phyloP scores from a whole-genome alignment of 2,797 vertebrate genomes.

The Mus spretus region DNA sequence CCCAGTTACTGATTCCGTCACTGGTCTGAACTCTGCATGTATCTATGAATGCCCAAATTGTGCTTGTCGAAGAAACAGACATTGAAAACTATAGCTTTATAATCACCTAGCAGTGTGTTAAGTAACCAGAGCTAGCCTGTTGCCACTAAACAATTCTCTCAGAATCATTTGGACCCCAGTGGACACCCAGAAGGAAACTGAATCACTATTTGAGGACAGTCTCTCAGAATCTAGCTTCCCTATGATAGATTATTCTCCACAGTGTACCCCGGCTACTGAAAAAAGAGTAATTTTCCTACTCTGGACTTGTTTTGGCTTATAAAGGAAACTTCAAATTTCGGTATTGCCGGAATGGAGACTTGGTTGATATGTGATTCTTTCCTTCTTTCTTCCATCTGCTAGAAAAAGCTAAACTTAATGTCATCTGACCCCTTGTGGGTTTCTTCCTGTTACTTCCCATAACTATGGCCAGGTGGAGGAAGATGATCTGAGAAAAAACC shows the following conservation, averaged over 20 bases:
- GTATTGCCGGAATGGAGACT: not conserved
- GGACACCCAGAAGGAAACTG: not conserved
- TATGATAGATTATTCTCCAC: not conserved
- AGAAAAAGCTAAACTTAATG: not conserved
- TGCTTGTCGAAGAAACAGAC: not conserved
- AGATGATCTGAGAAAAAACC: slow-evolving; percentile 24
- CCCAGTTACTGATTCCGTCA: not conserved
- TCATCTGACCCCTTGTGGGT: not conserved
- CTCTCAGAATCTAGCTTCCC: not conserved
- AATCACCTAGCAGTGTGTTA: not conserved
- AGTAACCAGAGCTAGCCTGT: not conserved
- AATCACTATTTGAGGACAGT: not conserved
- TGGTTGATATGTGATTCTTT: not conserved
- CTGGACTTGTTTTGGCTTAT: not conserved
- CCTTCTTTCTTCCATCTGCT: not conserved
- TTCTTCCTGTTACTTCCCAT: not conserved
- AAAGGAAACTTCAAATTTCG: not conserved
- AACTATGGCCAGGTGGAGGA: not conserved
- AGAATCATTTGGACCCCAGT: no score
- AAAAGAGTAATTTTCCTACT: not conserved
- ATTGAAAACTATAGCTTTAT: not conserved
- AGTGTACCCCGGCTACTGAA: not conserved
- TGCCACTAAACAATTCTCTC: not conserved
- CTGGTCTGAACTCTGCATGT: not conserved
- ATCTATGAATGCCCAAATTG: not conserved